Evolutionary conservation across 2,113 vertebrate species (phyloP).

Genomic region (Scortum barcoo): DNA sequence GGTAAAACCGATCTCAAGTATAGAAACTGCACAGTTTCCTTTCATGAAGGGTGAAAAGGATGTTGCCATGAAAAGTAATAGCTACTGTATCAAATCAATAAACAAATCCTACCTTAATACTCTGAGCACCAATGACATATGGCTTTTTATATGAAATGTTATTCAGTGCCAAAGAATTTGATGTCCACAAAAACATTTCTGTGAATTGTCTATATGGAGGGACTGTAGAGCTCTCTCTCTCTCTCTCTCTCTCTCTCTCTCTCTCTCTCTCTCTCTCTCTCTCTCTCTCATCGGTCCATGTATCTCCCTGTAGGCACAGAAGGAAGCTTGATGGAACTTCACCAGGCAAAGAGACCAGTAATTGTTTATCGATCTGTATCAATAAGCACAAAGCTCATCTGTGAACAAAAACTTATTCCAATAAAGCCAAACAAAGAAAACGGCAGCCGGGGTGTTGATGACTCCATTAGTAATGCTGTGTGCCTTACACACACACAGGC

Average conservation of each 20-base stretch:
- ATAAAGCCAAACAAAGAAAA: slow-evolving; percentile 65
- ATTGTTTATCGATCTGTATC: slow-evolving; percentile 78
- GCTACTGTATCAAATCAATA: too few species aligned
- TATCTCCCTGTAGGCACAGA: slow-evolving; percentile 20
- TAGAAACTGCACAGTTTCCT: background rate
- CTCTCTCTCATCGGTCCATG: background rate
- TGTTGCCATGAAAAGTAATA: too few species aligned
- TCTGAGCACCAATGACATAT: too few species aligned
- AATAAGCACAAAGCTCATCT: slow-evolving; percentile 70
- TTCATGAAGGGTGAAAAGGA: background rate
- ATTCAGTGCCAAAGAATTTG: background rate
- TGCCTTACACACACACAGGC: background rate
- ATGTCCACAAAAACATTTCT: background rate
- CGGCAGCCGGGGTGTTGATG: slow-evolving; percentile 12
- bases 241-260: slow-evolving; percentile 5
- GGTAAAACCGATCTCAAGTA: background rate
- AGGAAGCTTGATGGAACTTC: slow-evolving; percentile 49
- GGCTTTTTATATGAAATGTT: too few species aligned
- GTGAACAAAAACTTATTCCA: slow-evolving; percentile 73
- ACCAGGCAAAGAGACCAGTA: slow-evolving; percentile 66
- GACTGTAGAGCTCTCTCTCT: background rate
- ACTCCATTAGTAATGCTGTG: slow-evolving; percentile 50
- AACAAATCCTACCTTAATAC: too few species aligned
- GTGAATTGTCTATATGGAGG: background rate
- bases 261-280: background rate